Base-by-base conservation (phyloP, 2,797 vertebrate species). In the Oophaga sylvatica region DNA sequence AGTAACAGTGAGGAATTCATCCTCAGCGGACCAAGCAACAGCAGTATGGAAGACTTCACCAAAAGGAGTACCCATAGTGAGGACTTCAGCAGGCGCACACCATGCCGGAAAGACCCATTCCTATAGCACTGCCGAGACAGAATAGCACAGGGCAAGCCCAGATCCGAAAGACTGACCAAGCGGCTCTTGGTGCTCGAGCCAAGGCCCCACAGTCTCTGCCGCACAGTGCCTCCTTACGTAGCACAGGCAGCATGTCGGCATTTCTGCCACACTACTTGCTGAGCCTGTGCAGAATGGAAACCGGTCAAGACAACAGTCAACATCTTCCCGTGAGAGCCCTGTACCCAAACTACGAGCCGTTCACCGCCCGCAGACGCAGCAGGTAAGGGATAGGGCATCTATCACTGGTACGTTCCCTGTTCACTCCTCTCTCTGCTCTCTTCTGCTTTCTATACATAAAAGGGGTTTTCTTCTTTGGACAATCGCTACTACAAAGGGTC, bases 61-160 rank as follows among this genome's bases (percentile, higher is more conserved):
- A 95, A 95, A 81, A 94, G 94, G 78, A 97, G 96, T 91, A 92
- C 93, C 0, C 96, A 95, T 80, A 96, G 96, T 12, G 97, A 97
- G 86, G 97, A 96, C 80, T 95, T 94, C 56, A 92, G 95, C 13
- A 93, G 94, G 65, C 93, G 85, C 93, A 96, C 90, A 90, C 91
- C 0, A 90, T 93, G 35, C 93, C 94, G 0, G 97, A 96, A 59
- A 94, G 93, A 68, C 94, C 91, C 19, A 17, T 92, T 2, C 96
- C 96, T 0, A 93, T 97, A 0, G 97, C 95, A 0, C 91, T 97
- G 83, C 96, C 97, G 0, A 95, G 96, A 7, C 98, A 97, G 90
- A 97, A 95, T 88, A 95, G 95, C 45, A 94, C 97, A 0, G 96
- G 96, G 85, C 97, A 96, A 65, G 95, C 97, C 0, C 97, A 97